phyloP scores from a whole-genome alignment of 2,113 vertebrate species.

The Prinia subflava region DNA sequence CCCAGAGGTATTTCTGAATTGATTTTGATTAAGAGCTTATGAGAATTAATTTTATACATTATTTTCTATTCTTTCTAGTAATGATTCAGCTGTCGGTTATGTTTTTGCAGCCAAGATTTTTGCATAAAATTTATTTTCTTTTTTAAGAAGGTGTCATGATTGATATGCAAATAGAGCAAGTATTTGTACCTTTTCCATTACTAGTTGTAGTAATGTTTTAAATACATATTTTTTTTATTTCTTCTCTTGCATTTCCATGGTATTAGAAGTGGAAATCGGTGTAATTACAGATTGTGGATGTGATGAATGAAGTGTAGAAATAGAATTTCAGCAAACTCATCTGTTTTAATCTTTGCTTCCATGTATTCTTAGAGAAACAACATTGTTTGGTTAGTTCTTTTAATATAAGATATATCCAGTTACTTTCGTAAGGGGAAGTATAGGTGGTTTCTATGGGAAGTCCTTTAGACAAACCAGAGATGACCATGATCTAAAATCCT shows the following conservation, averaged over 20 bases:
- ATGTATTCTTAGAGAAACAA: not conserved
- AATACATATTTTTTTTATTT: not conserved
- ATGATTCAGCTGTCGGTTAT: not conserved
- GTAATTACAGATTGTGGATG: not conserved
- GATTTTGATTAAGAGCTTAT: not conserved
- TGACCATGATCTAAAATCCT: not conserved
- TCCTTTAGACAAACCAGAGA: not conserved
- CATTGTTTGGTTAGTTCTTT: not conserved
- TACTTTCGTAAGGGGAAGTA: not conserved
- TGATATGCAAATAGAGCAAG: not conserved
- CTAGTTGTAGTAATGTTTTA: not conserved
- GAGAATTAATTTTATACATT: not conserved
- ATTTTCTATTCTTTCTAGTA: not conserved
- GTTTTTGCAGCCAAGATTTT: not conserved
- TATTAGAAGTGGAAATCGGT: not conserved
- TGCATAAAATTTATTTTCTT: not conserved
- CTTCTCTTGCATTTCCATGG: not conserved
- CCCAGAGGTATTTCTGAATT: not conserved
- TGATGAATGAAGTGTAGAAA: not conserved
- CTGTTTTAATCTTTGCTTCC: not conserved
- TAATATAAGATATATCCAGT: not conserved
- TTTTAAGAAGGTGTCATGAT: not conserved
- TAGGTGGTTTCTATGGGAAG: rapidly evolving
- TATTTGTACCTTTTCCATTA: not conserved
- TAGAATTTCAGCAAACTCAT: not conserved